phyloP scores from a whole-genome alignment of 37 sponge, comb jelly and placozoan species.

The Mnemiopsis leidyi region DNA sequence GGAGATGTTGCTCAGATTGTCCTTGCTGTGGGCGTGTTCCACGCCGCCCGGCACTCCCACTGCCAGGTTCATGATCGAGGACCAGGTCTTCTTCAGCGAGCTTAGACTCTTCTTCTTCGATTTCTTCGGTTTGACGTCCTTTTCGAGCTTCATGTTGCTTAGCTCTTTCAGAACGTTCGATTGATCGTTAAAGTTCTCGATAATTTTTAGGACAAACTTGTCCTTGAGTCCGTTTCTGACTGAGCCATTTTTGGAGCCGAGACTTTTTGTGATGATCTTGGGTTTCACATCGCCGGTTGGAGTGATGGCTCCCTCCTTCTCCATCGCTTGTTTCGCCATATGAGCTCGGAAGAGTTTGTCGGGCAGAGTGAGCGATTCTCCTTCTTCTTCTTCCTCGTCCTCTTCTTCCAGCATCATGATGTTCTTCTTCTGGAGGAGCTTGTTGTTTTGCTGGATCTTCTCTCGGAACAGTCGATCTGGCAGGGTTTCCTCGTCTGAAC shows the following conservation, averaged over 20 bases:
- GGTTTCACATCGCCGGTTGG: constrained; percentile 5
- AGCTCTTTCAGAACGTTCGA: constrained; percentile 53
- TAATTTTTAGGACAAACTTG: constrained; percentile 56
- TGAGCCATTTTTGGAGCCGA: not conserved
- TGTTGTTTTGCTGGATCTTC: not conserved
- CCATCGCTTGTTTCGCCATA: constrained; percentile 54
- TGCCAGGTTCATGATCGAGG: constrained; percentile 59
- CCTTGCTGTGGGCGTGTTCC: constrained; percentile 6
- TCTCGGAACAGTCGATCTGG: constrained; percentile 53
- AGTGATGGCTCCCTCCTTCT: not conserved
- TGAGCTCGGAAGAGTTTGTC: constrained; percentile 39
- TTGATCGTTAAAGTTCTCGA: constrained; percentile 53
- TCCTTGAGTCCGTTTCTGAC: constrained; percentile 64
- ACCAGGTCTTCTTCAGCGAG: constrained; percentile 58
- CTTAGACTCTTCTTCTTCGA: constrained; percentile 56
- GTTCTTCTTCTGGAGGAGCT: not conserved
- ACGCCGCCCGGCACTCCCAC: constrained; percentile 32
- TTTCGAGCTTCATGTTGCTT: constrained; percentile 33
- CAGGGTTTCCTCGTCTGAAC: constrained; percentile 48
- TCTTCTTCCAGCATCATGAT: not conserved
- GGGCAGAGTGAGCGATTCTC: constrained; percentile 29
- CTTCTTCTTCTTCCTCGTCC: not conserved
- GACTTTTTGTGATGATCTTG: constrained; percentile 10
- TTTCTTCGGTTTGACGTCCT: constrained; percentile 9
- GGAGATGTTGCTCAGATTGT: not conserved